Percentiles rank a stretch among this genome's conserved stretches.
Conservation (phyloP, 2,888 invertebrate species). For the Myopa testacea region DNA sequence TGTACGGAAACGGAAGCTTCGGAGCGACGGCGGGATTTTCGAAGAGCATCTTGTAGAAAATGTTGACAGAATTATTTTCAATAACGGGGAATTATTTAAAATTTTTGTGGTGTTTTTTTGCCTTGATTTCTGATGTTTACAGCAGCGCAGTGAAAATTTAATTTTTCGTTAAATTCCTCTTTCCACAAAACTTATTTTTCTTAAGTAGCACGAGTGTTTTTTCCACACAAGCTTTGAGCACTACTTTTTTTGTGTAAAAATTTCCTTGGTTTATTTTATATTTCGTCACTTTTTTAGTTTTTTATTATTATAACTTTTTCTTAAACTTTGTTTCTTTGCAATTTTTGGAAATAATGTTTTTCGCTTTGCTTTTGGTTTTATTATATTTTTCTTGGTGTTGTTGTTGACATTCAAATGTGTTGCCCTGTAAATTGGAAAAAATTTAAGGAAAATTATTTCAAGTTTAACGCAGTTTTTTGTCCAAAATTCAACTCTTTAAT, state of each 20-base stretch:
- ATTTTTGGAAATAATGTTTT: not conserved
- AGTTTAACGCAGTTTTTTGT: too few species aligned
- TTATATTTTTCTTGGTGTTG: not conserved
- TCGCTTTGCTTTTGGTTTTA: not conserved
- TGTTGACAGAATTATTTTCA: slow-evolving; percentile 40
- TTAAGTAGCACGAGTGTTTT: too few species aligned
- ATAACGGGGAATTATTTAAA: slow-evolving; percentile 2
- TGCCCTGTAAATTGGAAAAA: not conserved
- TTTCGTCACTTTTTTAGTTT: too few species aligned
- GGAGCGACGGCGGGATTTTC: slow-evolving; percentile 76
- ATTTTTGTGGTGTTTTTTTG: not conserved
- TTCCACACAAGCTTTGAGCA: too few species aligned
- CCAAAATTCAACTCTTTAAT: too few species aligned
- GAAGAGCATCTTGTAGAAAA: slow-evolving; percentile 73
- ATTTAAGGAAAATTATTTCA: not conserved
- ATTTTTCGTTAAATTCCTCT: too few species aligned
- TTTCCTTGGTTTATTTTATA: not conserved
- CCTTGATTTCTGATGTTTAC: too few species aligned
- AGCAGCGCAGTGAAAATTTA: too few species aligned
- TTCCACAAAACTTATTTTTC: too few species aligned
- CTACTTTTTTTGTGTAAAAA: not conserved
- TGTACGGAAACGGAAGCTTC: slow-evolving; percentile 78
- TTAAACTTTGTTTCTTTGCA: not conserved
- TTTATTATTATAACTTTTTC: not conserved
- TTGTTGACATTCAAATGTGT: not conserved